Conservation (phyloP, 2,888 invertebrate species). For the Xestoiulus laeticollis region DNA sequence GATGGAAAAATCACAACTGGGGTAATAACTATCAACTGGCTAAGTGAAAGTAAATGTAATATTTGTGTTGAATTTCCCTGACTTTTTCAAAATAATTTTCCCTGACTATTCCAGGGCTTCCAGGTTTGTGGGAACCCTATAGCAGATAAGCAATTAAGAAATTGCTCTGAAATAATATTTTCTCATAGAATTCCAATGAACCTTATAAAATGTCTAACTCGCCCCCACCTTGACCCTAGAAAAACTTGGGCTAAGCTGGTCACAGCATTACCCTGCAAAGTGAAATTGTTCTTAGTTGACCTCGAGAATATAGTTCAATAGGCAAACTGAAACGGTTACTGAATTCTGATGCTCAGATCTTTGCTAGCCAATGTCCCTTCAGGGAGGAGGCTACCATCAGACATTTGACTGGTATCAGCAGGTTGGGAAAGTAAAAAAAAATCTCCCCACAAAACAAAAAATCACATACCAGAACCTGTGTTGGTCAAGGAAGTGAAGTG, state of each 20-base stretch:
- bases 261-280: not conserved
- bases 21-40: no score
- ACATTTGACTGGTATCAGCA: not conserved
- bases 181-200: no score
- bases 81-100: no score
- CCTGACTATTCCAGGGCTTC: no score
- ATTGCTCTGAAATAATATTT: no score
- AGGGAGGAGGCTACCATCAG: not conserved
- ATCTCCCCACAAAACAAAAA: not conserved
- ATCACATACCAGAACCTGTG: not conserved
- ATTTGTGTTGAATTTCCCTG: no score
- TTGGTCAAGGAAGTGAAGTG: constrained; percentile 1
- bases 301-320: not conserved
- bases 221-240: not conserved
- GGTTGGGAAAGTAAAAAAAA: constrained; percentile 11
- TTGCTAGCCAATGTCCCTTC: not conserved
- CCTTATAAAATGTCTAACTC: no score
- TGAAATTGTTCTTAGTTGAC: not conserved
- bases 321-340: constrained; percentile 1
- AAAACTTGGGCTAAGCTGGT: not conserved
- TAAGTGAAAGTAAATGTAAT: no score
- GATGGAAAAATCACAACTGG: no score
- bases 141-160: no score
- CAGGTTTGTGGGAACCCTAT: no score
- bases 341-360: not conserved